Evolutionary conservation across 2,113 vertebrate genomes (phyloP).

Genomic region (Phaethon lepturus): DNA sequence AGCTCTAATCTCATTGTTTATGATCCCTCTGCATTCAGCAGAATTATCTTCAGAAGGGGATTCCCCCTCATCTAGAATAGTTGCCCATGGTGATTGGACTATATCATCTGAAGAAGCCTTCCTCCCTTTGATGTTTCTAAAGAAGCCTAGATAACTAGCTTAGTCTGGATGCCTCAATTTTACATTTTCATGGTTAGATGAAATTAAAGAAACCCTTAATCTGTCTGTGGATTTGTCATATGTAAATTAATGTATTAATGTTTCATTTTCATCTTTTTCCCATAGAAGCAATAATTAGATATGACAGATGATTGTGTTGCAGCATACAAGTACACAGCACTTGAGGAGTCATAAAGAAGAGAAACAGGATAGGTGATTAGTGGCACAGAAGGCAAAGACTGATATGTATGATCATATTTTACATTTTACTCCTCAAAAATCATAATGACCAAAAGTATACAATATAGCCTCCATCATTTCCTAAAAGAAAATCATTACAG

Average conservation of each 20-base stretch:
- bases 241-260: not conserved
- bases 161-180: not conserved
- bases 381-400: not conserved
- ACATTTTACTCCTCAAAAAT: not conserved
- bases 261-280: not conserved
- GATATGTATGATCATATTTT: not conserved
- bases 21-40: not conserved
- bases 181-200: not conserved
- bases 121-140: not conserved
- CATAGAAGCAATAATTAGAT: not conserved
- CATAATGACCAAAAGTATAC: not conserved
- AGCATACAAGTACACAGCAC: not conserved
- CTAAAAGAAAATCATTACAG: not conserved
- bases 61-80: not conserved
- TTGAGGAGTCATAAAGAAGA: not conserved
- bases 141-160: not conserved
- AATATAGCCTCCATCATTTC: not conserved
- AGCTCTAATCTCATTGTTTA: not conserved
- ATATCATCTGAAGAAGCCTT: not conserved
- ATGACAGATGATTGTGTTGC: not conserved
- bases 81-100: rapidly evolving
- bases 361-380: not conserved
- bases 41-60: not conserved
- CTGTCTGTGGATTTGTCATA: not conserved
- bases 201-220: not conserved